Percentiles rank a stretch among this genome's conserved stretches.
Conservation (phyloP, 2,888 invertebrate genomes). For the Ophion obscuratus region DNA sequence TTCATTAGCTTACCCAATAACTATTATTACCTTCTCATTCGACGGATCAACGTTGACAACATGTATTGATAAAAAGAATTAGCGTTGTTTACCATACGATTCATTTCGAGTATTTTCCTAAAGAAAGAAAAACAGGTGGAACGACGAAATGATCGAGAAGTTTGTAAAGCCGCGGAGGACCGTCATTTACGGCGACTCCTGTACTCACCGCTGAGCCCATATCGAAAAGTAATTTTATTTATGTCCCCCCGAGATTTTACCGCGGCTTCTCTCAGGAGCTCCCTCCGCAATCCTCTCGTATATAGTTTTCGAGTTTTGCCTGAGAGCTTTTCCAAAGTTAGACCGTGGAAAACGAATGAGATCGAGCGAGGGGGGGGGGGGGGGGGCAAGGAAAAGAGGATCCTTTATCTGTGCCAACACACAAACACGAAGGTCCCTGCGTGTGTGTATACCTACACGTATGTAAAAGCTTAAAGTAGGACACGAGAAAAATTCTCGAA, state of each 20-base stretch:
- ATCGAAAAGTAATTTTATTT: conserved; percentile 70
- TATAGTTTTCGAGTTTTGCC: conserved; percentile 25
- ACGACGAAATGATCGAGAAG: background rate
- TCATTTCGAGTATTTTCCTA: background rate
- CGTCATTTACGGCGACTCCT: conserved; percentile 14
- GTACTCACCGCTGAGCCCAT: conserved; percentile 46
- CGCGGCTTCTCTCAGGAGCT: conserved; percentile 5
- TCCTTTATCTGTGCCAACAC: conserved; percentile 5
- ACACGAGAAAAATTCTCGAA: conserved; percentile 40
- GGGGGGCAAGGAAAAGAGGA: conserved; percentile 36
- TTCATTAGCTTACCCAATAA: too few relatives aligned
- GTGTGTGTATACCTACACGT: background rate
- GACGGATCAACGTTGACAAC: too few relatives aligned
- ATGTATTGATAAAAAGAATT: too few relatives aligned
- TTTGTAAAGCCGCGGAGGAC: background rate
- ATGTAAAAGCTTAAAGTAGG: conserved; percentile 31
- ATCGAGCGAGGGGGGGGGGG: too few relatives aligned
- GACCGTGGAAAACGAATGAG: conserved; percentile 35
- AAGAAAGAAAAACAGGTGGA: background rate
- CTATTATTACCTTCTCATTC: too few relatives aligned
- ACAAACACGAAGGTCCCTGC: too few relatives aligned
- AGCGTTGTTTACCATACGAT: too few relatives aligned
- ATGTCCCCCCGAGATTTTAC: conserved; percentile 55
- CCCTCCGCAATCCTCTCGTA: conserved; percentile 18
- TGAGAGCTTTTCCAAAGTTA: conserved; percentile 57